A percentile compares a stretch with the other conserved stretches of the same genome.
Conservation (phyloP, 2,113 vertebrate species). For the Dicrurus megarhynchus region DNA sequence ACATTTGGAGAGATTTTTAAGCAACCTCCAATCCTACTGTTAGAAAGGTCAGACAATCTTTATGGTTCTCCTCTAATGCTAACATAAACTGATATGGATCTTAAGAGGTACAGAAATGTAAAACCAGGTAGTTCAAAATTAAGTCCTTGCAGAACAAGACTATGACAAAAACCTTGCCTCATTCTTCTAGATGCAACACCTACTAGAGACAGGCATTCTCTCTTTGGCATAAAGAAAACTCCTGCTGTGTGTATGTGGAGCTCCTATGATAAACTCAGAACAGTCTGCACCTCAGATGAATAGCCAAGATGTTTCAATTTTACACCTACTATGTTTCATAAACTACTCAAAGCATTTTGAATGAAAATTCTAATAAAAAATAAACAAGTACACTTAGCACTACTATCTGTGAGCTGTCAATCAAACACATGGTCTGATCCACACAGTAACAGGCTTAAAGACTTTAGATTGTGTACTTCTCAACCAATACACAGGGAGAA, state of each 20-base stretch:
- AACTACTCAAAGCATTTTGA: neutral
- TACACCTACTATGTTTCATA: neutral
- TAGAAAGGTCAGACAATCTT: conserved; percentile 26
- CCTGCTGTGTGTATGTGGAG: neutral
- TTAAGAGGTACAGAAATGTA: conserved; percentile 14
- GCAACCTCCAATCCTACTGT: neutral
- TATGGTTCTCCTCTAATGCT: neutral
- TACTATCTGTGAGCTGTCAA: neutral
- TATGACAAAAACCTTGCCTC: conserved; percentile 4
- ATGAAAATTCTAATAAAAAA: neutral
- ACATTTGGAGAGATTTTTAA: neutral
- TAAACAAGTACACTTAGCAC: neutral
- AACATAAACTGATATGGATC: neutral
- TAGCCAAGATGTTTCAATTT: neutral
- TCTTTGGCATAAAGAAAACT: neutral
- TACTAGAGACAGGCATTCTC: neutral
- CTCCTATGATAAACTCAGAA: neutral
- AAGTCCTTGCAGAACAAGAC: conserved; percentile 1
- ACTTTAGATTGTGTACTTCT: neutral
- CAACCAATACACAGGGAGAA: neutral
- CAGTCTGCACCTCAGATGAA: neutral
- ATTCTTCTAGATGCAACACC: neutral
- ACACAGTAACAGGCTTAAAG: neutral
- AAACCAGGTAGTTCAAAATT: neutral
- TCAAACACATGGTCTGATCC: neutral